Conservation (phyloP, 2,113 vertebrate species). For the Thunnus thynnus region DNA sequence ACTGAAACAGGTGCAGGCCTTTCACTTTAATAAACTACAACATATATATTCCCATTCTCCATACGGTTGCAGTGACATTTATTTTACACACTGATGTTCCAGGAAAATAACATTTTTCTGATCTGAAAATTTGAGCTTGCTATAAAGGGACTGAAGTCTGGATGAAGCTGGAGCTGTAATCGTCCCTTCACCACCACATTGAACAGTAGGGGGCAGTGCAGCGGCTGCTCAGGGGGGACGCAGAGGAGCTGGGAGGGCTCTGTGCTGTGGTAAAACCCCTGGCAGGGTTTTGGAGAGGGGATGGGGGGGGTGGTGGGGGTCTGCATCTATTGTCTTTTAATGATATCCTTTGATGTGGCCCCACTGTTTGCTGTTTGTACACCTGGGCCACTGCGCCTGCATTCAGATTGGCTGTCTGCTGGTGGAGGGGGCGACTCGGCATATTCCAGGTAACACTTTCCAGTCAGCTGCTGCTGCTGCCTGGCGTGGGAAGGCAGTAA, state of each 20-base stretch:
- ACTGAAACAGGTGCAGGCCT: not conserved
- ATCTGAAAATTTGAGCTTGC: no score
- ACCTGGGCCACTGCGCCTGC: constrained; percentile 80
- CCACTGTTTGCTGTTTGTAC: constrained; percentile 85
- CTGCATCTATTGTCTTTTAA: constrained; percentile 85
- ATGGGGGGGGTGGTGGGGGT: constrained; percentile 29
- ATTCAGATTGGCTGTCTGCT: constrained; percentile 76
- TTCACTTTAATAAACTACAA: no score
- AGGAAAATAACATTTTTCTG: no score
- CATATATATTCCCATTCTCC: no score
- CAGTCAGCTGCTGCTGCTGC: constrained; percentile 77
- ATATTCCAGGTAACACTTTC: constrained; percentile 83
- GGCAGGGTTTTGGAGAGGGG: not conserved
- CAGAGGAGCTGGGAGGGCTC: constrained; percentile 24
- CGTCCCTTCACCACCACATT: not conserved
- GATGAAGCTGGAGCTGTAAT: no score
- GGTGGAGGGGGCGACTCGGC: constrained; percentile 26
- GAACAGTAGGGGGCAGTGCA: constrained; percentile 72
- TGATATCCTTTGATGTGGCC: constrained; percentile 85
- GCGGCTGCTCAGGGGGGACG: constrained; percentile 3
- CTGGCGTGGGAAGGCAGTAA: constrained; percentile 86
- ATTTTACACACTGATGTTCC: no score
- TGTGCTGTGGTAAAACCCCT: constrained; percentile 44
- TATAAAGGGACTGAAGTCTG: not conserved
- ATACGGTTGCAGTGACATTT: no score